Evolutionary conservation across 2,797 vertebrate species (phyloP).

Genomic region (Melanotaenia trifasciata): DNA sequence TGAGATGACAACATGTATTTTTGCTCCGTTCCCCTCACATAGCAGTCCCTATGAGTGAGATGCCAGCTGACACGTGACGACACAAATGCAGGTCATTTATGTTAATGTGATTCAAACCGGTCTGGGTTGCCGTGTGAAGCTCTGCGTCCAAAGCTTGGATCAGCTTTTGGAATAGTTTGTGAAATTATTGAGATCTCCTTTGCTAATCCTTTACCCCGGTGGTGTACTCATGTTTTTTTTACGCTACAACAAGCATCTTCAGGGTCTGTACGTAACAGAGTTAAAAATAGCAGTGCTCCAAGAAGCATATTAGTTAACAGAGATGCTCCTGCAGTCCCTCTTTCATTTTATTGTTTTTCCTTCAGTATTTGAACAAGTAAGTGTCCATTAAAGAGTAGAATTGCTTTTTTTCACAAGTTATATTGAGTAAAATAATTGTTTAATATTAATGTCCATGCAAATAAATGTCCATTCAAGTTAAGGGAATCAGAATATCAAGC

Average conservation of each 20-base stretch:
- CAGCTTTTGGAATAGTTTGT: constrained; percentile 41
- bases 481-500: not conserved
- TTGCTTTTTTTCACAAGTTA: not conserved
- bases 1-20: constrained; percentile 51
- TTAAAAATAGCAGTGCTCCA: constrained; percentile 76
- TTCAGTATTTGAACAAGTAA: constrained; percentile 8
- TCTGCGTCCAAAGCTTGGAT: constrained; percentile 21
- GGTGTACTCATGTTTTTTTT: constrained; percentile 56
- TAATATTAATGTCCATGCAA: not conserved
- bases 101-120: not conserved
- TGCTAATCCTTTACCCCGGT: constrained; percentile 47
- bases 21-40: constrained; percentile 50
- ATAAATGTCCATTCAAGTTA: too few relatives aligned
- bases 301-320: constrained; percentile 68
- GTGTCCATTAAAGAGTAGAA: not conserved
- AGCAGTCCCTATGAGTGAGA: constrained; percentile 33
- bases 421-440: not conserved
- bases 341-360: constrained; percentile 5
- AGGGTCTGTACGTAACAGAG: constrained; percentile 56
- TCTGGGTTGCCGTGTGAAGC: not conserved
- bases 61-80: constrained; percentile 50
- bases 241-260: constrained; percentile 68
- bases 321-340: constrained; percentile 28
- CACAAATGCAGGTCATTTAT: constrained; percentile 18
- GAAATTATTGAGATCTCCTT: constrained; percentile 49